Percentiles rank a stretch among this genome's conserved stretches.
phyloP scores from a whole-genome alignment of 2,797 vertebrate species.

The Cyclura pinguis region DNA sequence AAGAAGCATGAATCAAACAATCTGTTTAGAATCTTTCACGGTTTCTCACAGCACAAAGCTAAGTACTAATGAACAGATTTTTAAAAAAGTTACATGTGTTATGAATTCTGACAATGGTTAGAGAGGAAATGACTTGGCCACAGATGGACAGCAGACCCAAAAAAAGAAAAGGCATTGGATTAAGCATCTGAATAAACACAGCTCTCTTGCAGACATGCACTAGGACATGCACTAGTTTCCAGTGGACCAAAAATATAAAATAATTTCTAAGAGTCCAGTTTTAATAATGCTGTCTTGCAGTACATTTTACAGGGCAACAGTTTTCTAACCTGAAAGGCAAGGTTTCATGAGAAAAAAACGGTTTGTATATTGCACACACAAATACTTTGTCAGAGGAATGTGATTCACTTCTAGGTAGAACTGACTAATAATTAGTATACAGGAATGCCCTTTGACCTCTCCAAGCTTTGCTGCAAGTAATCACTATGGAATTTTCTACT shows the following conservation, averaged over 20 bases:
- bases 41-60: background rate
- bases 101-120: slow-evolving; percentile 6
- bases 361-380: background rate
- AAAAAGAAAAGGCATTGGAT: background rate
- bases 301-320: background rate
- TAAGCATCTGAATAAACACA: background rate
- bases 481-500: background rate
- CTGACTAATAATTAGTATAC: background rate
- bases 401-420: background rate
- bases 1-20: background rate
- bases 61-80: slow-evolving; percentile 9
- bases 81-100: background rate
- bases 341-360: background rate
- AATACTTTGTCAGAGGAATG: background rate
- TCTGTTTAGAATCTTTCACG: background rate
- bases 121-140: background rate
- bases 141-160: background rate
- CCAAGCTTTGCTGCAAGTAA: background rate
- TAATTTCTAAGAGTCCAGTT: background rate
- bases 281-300: background rate
- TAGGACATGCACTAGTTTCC: background rate
- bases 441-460: background rate
- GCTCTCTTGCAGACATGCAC: background rate
- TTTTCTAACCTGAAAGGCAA: background rate
- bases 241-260: background rate